Evolutionary conservation across 2,113 vertebrate species (phyloP).

Genomic region (Callocephalon fimbriatum): DNA sequence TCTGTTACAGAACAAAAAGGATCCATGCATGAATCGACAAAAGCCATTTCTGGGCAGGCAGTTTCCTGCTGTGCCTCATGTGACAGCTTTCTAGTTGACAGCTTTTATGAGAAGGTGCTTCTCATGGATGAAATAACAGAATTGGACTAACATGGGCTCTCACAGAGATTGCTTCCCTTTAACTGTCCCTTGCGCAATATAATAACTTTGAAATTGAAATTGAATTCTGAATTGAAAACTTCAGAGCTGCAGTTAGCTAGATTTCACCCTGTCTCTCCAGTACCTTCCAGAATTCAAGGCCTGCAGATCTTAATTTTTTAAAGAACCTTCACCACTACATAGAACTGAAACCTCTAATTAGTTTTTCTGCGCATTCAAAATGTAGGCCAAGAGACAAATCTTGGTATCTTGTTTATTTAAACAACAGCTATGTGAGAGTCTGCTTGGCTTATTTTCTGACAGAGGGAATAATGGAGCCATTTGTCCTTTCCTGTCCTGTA

Average conservation of each 20-base stretch:
- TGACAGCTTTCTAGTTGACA: neutral
- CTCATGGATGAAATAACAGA: neutral
- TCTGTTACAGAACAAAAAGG: neutral
- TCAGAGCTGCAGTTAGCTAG: neutral
- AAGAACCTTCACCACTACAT: neutral
- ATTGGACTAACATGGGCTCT: neutral
- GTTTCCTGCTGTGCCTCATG: neutral
- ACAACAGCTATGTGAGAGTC: neutral
- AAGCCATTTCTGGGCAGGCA: neutral
- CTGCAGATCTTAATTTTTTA: neutral
- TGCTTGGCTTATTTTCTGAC: neutral
- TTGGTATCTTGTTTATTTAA: neutral
- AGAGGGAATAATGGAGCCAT: neutral
- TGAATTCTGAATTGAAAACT: neutral
- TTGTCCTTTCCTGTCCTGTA: neutral
- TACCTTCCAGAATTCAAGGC: neutral
- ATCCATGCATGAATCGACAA: neutral
- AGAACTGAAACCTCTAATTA: neutral
- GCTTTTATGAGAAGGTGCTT: neutral
- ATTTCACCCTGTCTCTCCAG: neutral
- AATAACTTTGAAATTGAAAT: neutral
- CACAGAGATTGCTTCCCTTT: neutral
- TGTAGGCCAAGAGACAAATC: neutral
- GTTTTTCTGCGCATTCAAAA: neutral
- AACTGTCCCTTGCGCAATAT: rapidly evolving